phyloP scores from a whole-genome alignment of 2,888 invertebrate genomes.

The Tetanocera ferruginea region DNA sequence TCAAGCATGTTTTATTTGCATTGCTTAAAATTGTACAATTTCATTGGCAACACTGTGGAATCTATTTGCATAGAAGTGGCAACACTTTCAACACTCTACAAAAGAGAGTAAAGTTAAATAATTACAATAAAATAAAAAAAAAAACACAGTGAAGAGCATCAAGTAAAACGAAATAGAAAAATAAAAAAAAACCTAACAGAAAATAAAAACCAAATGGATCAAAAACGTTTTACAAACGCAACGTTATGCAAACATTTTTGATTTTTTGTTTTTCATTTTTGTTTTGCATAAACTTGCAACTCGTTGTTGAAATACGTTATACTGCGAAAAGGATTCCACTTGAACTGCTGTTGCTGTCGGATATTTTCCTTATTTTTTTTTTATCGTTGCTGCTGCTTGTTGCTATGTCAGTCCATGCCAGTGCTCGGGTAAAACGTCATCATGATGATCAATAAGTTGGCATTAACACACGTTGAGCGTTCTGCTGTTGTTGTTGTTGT shows the following conservation, averaged over 20 bases:
- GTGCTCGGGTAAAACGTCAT: background rate
- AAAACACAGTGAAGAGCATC: too few relatives aligned
- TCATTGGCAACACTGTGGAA: too few relatives aligned
- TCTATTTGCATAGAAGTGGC: too few relatives aligned
- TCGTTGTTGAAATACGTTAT: background rate
- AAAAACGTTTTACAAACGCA: background rate
- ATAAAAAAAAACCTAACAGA: too few relatives aligned
- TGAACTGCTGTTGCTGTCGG: background rate
- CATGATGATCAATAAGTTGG: too few relatives aligned
- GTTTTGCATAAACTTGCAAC: background rate
- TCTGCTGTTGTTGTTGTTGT: background rate
- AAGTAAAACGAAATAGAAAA: too few relatives aligned
- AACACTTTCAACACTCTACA: too few relatives aligned
- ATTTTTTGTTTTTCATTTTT: background rate
- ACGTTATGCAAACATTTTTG: background rate
- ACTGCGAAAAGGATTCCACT: background rate
- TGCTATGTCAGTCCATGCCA: background rate
- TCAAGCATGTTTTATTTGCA: too few relatives aligned
- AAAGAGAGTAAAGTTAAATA: too few relatives aligned
- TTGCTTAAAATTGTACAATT: too few relatives aligned
- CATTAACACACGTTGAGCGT: background rate
- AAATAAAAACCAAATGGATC: too few relatives aligned
- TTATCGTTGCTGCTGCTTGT: background rate
- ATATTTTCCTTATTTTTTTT: background rate
- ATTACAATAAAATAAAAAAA: too few relatives aligned